Percentiles rank a stretch among this genome's conserved stretches.
Evolutionary conservation across 2,797 vertebrate species (phyloP).

Genomic region (Aeoliscus strigatus): DNA sequence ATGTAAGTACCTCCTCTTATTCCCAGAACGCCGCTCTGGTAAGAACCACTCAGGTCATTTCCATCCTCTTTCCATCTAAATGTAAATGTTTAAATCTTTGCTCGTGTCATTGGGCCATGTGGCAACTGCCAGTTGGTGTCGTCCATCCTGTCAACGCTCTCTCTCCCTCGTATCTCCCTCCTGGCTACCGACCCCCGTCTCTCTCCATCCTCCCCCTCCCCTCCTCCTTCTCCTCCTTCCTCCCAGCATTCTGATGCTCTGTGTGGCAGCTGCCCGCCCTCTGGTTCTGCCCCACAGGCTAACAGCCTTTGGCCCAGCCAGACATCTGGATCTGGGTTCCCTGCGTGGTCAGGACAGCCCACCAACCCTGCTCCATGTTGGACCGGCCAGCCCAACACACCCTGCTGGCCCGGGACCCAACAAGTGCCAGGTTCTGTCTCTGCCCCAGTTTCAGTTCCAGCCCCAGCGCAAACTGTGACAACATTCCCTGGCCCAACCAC

Average conservation of each 20-base stretch:
- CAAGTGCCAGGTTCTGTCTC: constrained; percentile 25
- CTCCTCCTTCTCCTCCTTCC: constrained; percentile 21
- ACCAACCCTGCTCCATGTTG: constrained; percentile 61
- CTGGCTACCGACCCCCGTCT: constrained; percentile 31
- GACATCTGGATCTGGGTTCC: constrained; percentile 35
- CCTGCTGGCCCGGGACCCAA: constrained; percentile 64
- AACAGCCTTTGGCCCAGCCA: constrained; percentile 58
- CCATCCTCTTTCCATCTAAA: constrained; percentile 22
- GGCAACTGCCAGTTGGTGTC: constrained; percentile 64
- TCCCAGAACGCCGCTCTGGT: constrained; percentile 48
- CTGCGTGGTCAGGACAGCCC: constrained; percentile 61
- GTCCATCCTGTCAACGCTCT: constrained; percentile 62
- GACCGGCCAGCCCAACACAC: constrained; percentile 64
- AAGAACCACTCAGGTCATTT: constrained; percentile 30
- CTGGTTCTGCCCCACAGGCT: constrained; percentile 67
- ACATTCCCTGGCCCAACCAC: constrained; percentile 22
- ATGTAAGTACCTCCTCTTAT: constrained; percentile 63
- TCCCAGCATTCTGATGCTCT: constrained; percentile 60
- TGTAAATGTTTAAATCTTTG: constrained; percentile 34
- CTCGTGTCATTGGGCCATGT: constrained; percentile 45
- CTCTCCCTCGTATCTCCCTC: constrained; percentile 55
- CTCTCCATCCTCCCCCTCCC: constrained; percentile 20
- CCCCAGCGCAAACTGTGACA: constrained; percentile 16
- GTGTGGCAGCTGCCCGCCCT: constrained; percentile 66
- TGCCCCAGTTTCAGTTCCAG: constrained; percentile 18